Evolutionary conservation across 2,113 vertebrate species (phyloP), one percentile per base, ranked within the genome.

Genomic region (Phycodurus eques): DNA sequence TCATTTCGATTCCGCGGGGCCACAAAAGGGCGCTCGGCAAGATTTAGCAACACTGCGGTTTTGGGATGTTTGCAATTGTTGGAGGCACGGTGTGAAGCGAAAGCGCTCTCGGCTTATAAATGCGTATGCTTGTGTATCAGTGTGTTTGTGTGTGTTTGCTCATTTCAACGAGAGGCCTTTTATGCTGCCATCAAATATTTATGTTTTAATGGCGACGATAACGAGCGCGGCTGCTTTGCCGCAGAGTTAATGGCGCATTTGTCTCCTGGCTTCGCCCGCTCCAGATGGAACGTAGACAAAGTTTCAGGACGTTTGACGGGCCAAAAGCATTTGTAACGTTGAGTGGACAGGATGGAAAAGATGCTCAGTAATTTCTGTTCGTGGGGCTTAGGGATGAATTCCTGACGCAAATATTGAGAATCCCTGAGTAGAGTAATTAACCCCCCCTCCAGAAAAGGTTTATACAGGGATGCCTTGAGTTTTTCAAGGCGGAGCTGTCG

Each of bases 171-270:
- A 62, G 78, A 80, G 76, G 75, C 75, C 81, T 86, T 87, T 89
- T 85, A 88, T 85, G 76, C 79, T 42, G n/a, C 46, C 11, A 88
- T 92, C 78, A 91, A 91, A 90, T 87, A 92, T 92, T 92, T 53
- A 89, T 89, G 74, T 75, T 46, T 14, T 85, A 87, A 90, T 86
- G 84, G 83, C 77, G 79, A 59, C 8, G 78, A 87, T 83, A 83
- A 83, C 78, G 72, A 79, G 67, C 44, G 72, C 81, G 53, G 73
- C 42, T 65, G 76, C 69, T 83, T 76, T 67, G 67, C 56, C 76
- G 67, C 79, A 42, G 5, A 5, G 33, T 65, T 83, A 84, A 87
- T 76, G 74, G 82, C 43, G 44, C 68, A 68, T 82, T 87, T 81
- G 69, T 78, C 72, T 74, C 46, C 33, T 76, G 27, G 59, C 59